Percentiles rank a stretch among this genome's conserved stretches.
These are phyloP conservation scores for Camponotus fellah DNA, from an alignment of 2,888 invertebrate species.

Conservation along the genomic window DNA sequence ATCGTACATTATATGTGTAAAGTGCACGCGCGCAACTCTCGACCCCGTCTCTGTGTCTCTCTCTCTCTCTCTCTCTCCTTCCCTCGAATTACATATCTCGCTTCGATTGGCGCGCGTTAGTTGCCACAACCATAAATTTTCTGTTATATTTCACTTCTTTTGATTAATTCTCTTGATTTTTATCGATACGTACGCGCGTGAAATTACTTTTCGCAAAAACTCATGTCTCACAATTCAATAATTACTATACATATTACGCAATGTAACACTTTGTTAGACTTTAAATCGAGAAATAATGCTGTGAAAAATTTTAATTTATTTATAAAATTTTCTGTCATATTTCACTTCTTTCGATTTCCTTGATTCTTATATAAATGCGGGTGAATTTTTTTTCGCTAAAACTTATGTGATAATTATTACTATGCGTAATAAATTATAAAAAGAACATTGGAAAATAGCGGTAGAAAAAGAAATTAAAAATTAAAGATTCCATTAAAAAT, in stretches of 20 bases:
- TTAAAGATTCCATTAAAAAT: background rate
- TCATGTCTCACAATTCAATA: background rate
- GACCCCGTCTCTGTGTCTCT: constrained; percentile 25
- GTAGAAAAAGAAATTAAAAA: background rate
- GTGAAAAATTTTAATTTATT: background rate
- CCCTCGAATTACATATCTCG: background rate
- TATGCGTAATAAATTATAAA: background rate
- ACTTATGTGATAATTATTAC: background rate
- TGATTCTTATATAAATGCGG: too few relatives aligned
- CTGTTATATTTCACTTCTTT: constrained; percentile 32
- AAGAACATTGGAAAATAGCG: background rate
- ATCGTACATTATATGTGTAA: constrained; percentile 1
- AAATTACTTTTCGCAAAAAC: background rate
- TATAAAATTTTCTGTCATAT: background rate
- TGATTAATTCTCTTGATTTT: background rate
- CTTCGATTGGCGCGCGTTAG: constrained; percentile 12
- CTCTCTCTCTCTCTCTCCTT: background rate
- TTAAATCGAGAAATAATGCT: background rate
- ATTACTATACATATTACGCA: background rate
- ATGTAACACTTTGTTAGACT: background rate
- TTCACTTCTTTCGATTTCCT: too few relatives aligned
- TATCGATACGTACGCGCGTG: background rate
- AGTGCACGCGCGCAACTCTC: constrained; percentile 33
- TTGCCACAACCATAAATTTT: constrained; percentile 44
- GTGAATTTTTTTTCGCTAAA: background rate